These are phyloP conservation scores for Plectropomus leopardus DNA, from an alignment of 2,113 vertebrate species.

Conservation along the genomic window DNA sequence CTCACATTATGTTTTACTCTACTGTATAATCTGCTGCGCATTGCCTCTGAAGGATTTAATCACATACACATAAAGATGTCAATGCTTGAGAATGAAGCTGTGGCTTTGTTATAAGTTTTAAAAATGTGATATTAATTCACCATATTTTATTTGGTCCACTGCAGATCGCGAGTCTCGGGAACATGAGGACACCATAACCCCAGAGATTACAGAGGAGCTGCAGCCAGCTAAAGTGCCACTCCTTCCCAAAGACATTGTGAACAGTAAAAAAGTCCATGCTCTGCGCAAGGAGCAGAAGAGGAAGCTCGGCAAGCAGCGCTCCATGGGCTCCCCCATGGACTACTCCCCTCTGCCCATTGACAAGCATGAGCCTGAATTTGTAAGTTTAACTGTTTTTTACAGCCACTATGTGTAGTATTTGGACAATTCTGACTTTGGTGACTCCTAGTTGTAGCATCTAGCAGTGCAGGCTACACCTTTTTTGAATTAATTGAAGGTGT, in stretches of 20 bases:
- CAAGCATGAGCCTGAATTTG: constrained; percentile 96
- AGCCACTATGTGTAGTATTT: background rate
- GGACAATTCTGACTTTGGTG: background rate
- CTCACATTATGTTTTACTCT: background rate
- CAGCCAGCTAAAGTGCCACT: constrained; percentile 88
- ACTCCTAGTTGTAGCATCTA: background rate
- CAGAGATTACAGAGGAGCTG: constrained; percentile 91
- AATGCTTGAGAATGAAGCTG: background rate
- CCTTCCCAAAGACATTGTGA: constrained; percentile 84
- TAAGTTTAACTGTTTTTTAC: constrained; percentile 75
- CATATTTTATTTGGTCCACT: constrained; percentile 18
- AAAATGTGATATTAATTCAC: background rate
- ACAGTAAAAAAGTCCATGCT: constrained; percentile 91
- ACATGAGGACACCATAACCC: constrained; percentile 89
- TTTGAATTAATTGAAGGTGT: background rate
- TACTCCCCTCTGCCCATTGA: constrained; percentile 91
- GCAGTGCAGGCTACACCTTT: background rate
- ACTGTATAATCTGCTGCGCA: background rate
- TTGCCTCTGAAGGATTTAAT: background rate
- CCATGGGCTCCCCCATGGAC: constrained; percentile 87
- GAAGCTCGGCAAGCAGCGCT: constrained; percentile 89
- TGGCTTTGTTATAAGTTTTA: background rate
- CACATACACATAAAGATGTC: background rate
- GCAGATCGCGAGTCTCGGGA: constrained; percentile 93
- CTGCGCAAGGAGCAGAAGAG: constrained; percentile 92